Conservation (phyloP, 2,888 invertebrate genomes). For the Scaptomyza reducta region DNA sequence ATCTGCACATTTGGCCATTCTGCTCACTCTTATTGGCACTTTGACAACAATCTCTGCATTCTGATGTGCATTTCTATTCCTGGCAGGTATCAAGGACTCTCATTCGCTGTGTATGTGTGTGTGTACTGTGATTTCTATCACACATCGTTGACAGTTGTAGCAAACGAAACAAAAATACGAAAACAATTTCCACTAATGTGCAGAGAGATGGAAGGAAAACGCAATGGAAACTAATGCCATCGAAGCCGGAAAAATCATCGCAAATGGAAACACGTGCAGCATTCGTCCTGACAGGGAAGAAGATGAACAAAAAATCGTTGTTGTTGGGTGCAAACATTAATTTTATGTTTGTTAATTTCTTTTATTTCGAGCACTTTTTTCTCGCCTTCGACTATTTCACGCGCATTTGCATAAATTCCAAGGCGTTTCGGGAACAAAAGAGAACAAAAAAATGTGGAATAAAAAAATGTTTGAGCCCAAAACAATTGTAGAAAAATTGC, state of each 20-base stretch:
- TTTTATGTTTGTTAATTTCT: conserved; percentile 82
- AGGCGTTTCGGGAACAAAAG: conserved; percentile 36
- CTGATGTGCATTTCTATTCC: conserved; percentile 51
- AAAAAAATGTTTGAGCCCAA: background rate
- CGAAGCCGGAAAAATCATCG: conserved; percentile 35
- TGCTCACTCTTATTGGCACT: conserved; percentile 64
- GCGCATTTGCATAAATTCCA: conserved; percentile 78
- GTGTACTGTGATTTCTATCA: conserved; percentile 62
- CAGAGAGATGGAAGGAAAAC: conserved; percentile 9
- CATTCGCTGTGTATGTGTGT: background rate
- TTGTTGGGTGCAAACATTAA: conserved; percentile 81
- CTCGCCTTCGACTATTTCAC: conserved; percentile 67
- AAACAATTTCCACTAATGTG: conserved; percentile 59
- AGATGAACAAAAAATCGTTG: background rate
- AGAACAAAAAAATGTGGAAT: conserved; percentile 1
- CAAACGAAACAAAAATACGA: background rate
- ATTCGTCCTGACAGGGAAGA: conserved; percentile 31
- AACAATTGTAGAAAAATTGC: conserved; percentile 63
- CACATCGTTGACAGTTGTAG: conserved; percentile 57
- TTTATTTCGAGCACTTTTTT: conserved; percentile 68
- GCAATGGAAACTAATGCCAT: conserved; percentile 17
- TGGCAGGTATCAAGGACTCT: conserved; percentile 39
- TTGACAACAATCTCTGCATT: conserved; percentile 69
- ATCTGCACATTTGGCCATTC: conserved; percentile 50
- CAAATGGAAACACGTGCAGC: conserved; percentile 72